Conservation (phyloP, 2,888 invertebrate genomes). For the Eumacrocentrus americanus region DNA sequence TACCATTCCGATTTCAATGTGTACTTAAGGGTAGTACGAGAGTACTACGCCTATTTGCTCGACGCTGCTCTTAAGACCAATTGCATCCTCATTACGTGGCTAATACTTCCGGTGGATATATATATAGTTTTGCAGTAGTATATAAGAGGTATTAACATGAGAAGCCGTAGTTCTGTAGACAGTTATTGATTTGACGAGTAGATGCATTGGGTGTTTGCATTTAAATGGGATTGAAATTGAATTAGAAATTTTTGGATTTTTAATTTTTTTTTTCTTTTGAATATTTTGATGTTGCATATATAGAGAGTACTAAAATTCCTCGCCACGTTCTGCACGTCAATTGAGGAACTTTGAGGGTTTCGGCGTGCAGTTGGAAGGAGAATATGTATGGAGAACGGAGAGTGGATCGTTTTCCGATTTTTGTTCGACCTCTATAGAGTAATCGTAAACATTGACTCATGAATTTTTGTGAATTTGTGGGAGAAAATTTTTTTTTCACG, state of each 20-base stretch:
- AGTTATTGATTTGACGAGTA: no score
- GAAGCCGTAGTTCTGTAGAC: no score
- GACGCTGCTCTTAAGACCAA: background rate
- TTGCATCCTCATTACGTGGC: background rate
- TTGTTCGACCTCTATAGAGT: conserved; percentile 11
- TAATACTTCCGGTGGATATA: background rate
- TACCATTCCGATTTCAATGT: conserved; percentile 13
- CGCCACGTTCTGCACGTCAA: conserved; percentile 29
- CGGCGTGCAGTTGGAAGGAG: no score
- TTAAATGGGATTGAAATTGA: no score
- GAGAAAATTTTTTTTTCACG: no score
- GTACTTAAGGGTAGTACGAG: background rate
- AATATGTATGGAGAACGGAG: no score
- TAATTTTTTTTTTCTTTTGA: background rate
- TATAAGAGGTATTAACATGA: no score
- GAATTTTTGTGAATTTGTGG: conserved; percentile 31
- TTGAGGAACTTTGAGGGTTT: conserved; percentile 28
- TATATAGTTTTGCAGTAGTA: no score
- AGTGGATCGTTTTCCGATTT: conserved; percentile 37
- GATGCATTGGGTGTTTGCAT: no score
- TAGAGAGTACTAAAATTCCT: conserved; percentile 17
- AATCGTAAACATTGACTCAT: conserved; percentile 35
- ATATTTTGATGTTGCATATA: conserved; percentile 25
- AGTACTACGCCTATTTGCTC: conserved; percentile 1
- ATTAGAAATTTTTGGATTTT: no score